phyloP scores from a whole-genome alignment of 2,797 vertebrate genomes.

The Darevskia mixta region DNA sequence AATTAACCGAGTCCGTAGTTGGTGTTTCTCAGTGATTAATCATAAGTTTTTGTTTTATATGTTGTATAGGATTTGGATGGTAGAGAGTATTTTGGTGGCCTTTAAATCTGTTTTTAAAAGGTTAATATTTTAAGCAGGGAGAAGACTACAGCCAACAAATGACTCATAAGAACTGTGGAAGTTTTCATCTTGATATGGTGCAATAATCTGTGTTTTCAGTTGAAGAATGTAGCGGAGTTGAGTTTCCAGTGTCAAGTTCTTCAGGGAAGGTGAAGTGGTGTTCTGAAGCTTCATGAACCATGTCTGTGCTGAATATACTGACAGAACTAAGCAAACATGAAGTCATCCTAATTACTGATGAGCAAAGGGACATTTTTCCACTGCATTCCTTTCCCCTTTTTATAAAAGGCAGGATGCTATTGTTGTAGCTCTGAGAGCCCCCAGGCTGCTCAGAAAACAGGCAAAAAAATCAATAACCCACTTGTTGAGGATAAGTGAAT shows the following conservation, averaged over 20 bases:
- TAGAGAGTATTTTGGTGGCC: not conserved
- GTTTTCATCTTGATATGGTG: not conserved
- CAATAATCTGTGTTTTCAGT: constrained; percentile 41
- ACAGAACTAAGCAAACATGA: constrained; percentile 48
- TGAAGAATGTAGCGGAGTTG: constrained; percentile 33
- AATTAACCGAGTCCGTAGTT: not conserved
- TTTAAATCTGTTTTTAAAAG: not conserved
- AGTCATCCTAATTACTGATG: constrained; percentile 66
- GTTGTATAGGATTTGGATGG: not conserved
- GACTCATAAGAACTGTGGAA: not conserved
- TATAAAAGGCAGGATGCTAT: constrained; percentile 65
- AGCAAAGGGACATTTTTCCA: constrained; percentile 68
- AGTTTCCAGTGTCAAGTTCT: constrained; percentile 28
- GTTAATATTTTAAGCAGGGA: not conserved
- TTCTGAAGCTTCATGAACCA: constrained; percentile 25
- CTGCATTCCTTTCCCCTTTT: constrained; percentile 8
- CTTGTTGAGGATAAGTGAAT: constrained; percentile 86
- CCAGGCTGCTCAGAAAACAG: constrained; percentile 81
- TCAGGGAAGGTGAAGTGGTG: constrained; percentile 29
- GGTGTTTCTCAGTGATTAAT: not conserved
- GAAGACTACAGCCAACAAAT: constrained; percentile 9
- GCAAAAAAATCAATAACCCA: constrained; percentile 85
- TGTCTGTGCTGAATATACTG: constrained; percentile 25
- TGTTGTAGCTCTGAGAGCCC: constrained; percentile 79
- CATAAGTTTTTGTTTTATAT: not conserved